Percentiles rank a stretch among this genome's conserved stretches.
Evolutionary conservation across 2,888 invertebrate species (phyloP).

Genomic region (Apodemia mormo): DNA sequence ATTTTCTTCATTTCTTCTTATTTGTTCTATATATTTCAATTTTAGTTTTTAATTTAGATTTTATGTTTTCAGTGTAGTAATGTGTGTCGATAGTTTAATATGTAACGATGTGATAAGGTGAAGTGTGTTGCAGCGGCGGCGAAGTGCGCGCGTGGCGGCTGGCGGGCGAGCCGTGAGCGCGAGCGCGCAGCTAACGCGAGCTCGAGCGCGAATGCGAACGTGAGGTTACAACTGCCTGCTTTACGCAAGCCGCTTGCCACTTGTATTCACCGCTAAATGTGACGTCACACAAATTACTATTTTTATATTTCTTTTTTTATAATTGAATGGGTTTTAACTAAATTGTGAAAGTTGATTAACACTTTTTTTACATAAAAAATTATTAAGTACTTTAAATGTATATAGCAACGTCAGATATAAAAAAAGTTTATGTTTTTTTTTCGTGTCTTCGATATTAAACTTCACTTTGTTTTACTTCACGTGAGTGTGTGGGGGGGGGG

Average conservation of each 20-base stretch:
- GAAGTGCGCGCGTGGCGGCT: constrained; percentile 86
- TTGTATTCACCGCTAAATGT: neutral
- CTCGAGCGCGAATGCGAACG: constrained; percentile 1
- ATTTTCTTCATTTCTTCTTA: too few species aligned
- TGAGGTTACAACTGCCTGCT: constrained; percentile 21
- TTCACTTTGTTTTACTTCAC: neutral
- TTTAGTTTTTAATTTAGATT: too few species aligned
- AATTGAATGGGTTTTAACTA: neutral
- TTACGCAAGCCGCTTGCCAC: constrained; percentile 16
- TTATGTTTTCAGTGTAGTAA: too few species aligned
- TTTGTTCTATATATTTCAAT: too few species aligned
- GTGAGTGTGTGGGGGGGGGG: neutral
- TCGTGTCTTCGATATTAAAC: neutral
- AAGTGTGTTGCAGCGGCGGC: constrained; percentile 85
- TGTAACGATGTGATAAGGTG: constrained; percentile 26
- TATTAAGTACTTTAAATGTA: neutral
- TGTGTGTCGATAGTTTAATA: neutral
- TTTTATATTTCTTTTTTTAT: neutral
- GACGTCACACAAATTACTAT: neutral
- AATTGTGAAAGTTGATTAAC: neutral
- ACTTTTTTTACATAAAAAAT: too few species aligned
- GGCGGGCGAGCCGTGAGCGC: constrained; percentile 66
- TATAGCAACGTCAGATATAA: neutral
- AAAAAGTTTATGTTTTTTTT: neutral
- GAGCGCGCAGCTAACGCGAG: neutral